phyloP scores from a whole-genome alignment of 2,113 vertebrate species.

The Lathamus discolor region DNA sequence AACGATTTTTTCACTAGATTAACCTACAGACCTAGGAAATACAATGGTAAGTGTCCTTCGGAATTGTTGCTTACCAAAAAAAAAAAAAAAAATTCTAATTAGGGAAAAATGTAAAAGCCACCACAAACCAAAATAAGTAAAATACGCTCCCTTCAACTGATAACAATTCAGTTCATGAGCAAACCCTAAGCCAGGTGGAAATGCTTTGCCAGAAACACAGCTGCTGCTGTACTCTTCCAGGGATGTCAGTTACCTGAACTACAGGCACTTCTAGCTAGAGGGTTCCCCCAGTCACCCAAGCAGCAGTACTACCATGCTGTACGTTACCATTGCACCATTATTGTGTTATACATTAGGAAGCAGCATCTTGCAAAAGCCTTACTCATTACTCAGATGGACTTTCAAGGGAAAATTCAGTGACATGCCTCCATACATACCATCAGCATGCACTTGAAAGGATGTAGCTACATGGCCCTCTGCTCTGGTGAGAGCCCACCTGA shows the following conservation, averaged over 20 bases:
- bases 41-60: rapidly evolving
- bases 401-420: neutral
- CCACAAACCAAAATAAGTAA: neutral
- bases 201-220: neutral
- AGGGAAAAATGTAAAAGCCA: rapidly evolving
- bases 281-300: neutral
- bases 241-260: neutral
- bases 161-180: neutral
- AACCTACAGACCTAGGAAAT: neutral
- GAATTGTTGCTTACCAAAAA: neutral
- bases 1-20: neutral
- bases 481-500: neutral
- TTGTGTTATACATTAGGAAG: neutral
- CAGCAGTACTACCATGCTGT: neutral
- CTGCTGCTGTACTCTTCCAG: neutral
- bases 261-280: neutral
- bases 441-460: rapidly evolving
- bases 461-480: neutral
- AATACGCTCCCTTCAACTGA: neutral
- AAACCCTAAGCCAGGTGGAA: neutral
- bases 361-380: neutral
- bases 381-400: neutral
- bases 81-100: neutral
- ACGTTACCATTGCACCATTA: neutral
- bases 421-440: rapidly evolving